These are phyloP conservation scores for Corella eumyota DNA, from an alignment of 23 tunicate genomes.

Conservation along the genomic window DNA sequence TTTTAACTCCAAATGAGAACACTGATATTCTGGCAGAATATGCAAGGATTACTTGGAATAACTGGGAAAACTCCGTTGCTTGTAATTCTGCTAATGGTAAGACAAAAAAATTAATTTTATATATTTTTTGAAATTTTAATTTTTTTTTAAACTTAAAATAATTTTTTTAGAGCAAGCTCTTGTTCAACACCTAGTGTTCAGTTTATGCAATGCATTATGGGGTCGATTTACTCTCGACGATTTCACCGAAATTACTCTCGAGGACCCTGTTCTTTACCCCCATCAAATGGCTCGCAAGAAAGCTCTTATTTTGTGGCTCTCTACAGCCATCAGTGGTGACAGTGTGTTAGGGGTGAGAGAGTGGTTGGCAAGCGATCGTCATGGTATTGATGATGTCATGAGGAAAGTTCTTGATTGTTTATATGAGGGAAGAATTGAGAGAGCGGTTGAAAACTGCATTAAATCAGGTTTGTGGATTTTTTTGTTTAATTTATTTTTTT, in stretches of 20 bases:
- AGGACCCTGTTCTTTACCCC: conserved; percentile 14
- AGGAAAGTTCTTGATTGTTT: conserved; percentile 7
- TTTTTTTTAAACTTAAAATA: too few species aligned
- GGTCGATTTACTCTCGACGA: conserved; percentile 18
- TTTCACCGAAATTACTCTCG: neutral
- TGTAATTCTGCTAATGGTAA: too few species aligned
- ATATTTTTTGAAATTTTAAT: too few species aligned
- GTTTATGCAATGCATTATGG: conserved; percentile 65
- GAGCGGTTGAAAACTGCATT: conserved; percentile 38
- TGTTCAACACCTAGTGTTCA: conserved; percentile 34
- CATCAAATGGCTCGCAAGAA: conserved; percentile 35
- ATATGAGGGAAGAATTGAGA: conserved; percentile 32
- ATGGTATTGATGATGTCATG: neutral
- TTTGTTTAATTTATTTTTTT: neutral
- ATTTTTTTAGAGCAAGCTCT: too few species aligned
- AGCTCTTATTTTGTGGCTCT: conserved; percentile 34
- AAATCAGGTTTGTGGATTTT: conserved; percentile 12
- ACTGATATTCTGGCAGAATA: too few species aligned
- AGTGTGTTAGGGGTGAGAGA: conserved; percentile 9
- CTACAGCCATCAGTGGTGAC: conserved; percentile 39
- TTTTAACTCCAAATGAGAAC: too few species aligned
- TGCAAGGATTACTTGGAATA: too few species aligned
- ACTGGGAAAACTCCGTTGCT: too few species aligned
- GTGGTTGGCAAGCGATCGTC: neutral
- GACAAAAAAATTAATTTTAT: too few species aligned